These are phyloP conservation scores for Bemisia tabaci DNA, from an alignment of 1,140 invertebrate species.

Conservation along the genomic window DNA sequence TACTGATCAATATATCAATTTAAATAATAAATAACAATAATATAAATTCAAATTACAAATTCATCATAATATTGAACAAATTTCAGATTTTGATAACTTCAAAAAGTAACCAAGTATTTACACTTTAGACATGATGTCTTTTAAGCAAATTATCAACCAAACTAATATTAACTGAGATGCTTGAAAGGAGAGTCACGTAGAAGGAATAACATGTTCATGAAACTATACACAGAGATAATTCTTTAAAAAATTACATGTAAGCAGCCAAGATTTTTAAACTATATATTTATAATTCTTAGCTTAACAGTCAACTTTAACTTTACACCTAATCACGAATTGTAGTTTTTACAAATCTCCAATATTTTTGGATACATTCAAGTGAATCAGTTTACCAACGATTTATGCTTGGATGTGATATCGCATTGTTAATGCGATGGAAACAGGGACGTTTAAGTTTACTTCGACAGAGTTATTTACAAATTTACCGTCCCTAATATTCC, in stretches of 20 bases:
- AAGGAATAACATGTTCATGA: background rate
- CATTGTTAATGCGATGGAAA: no score
- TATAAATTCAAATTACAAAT: background rate
- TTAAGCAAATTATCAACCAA: no score
- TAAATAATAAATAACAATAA: background rate
- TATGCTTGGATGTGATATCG: no score
- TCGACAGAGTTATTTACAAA: no score
- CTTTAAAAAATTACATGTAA: background rate
- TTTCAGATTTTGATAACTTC: background rate
- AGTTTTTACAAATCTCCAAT: no score
- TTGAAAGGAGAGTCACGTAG: background rate
- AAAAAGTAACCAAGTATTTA: background rate
- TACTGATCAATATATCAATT: background rate
- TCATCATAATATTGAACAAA: background rate
- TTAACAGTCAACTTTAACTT: background rate
- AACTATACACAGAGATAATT: no score
- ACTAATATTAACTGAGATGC: background rate
- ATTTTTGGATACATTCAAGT: no score
- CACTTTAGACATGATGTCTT: background rate
- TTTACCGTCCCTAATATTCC: no score
- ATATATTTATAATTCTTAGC: background rate
- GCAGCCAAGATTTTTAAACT: background rate
- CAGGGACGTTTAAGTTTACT: no score
- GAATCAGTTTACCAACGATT: no score
- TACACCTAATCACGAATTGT: background rate